These are phyloP conservation scores for Bothrops jararaca DNA, from an alignment of 2,113 vertebrate species.

Conservation along the genomic window DNA sequence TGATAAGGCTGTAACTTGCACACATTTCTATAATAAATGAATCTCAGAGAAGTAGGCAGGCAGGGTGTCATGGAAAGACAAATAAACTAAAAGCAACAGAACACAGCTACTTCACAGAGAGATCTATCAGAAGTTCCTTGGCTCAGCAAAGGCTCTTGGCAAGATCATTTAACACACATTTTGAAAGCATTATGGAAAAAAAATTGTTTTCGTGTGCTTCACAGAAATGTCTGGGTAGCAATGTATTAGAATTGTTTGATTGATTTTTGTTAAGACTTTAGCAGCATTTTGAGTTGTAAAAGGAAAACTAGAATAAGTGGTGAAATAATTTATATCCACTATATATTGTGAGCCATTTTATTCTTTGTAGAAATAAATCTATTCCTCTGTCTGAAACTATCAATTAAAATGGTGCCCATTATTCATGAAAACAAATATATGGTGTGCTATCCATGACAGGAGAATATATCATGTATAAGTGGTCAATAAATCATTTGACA, in stretches of 20 bases:
- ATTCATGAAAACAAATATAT: conserved; percentile 72
- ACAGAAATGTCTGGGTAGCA: conserved; percentile 42
- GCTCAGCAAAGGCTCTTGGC: conserved; percentile 56
- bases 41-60: conserved; percentile 28
- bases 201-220: conserved; percentile 49
- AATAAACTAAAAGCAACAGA: conserved; percentile 42
- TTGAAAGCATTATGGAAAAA: conserved; percentile 60
- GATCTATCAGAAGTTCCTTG: conserved; percentile 50
- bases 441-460: conserved; percentile 61
- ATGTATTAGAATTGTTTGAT: conserved; percentile 64
- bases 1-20: conserved; percentile 3
- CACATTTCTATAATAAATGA: conserved; percentile 5
- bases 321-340: conserved; percentile 68
- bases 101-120: conserved; percentile 31
- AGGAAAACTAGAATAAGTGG: conserved; percentile 51
- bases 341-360: conserved; percentile 63
- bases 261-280: conserved; percentile 70
- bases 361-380: conserved; percentile 71
- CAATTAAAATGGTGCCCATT: conserved; percentile 69
- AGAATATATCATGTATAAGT: conserved; percentile 68
- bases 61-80: conserved; percentile 49
- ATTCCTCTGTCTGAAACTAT: conserved; percentile 64
- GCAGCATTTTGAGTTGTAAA: conserved; percentile 51
- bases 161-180: conserved; percentile 59
- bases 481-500: conserved; percentile 68